Conservation (phyloP, 2,113 vertebrate species). For the Fukomys damarensis region DNA sequence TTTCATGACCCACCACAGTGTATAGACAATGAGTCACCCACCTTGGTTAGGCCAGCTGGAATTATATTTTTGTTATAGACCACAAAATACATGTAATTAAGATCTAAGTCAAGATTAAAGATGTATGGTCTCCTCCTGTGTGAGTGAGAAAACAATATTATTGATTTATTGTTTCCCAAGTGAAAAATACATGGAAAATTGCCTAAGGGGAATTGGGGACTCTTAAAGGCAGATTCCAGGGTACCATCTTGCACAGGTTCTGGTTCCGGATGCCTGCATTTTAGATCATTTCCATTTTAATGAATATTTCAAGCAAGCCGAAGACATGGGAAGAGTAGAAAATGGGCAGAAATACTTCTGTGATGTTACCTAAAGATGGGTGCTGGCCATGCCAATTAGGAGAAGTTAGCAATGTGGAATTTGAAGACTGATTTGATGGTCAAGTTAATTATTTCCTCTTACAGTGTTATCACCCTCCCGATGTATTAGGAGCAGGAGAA, state of each 20-base stretch:
- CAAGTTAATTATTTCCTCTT: conserved; percentile 30
- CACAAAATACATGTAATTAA: conserved; percentile 13
- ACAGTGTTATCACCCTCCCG: background rate
- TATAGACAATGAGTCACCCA: background rate
- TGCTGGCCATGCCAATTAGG: background rate
- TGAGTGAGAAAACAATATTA: background rate
- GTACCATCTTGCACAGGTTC: background rate
- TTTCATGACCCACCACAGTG: background rate
- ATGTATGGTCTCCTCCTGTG: background rate
- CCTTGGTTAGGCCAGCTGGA: background rate
- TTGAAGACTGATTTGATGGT: background rate
- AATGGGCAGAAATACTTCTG: background rate
- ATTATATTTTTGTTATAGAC: background rate
- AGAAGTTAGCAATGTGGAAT: background rate
- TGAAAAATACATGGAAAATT: background rate
- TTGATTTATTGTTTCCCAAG: background rate
- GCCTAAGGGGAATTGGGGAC: background rate
- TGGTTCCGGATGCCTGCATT: background rate
- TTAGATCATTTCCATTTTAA: conserved; percentile 18
- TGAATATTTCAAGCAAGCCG: background rate
- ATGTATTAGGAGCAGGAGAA: background rate
- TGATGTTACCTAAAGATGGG: background rate
- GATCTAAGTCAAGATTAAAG: background rate
- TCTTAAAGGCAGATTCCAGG: background rate
- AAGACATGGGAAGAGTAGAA: background rate